Evolutionary conservation across 2,797 vertebrate genomes (phyloP), one percentile per base, ranked within the genome.

Genomic region (Trichosurus vulpecula): DNA sequence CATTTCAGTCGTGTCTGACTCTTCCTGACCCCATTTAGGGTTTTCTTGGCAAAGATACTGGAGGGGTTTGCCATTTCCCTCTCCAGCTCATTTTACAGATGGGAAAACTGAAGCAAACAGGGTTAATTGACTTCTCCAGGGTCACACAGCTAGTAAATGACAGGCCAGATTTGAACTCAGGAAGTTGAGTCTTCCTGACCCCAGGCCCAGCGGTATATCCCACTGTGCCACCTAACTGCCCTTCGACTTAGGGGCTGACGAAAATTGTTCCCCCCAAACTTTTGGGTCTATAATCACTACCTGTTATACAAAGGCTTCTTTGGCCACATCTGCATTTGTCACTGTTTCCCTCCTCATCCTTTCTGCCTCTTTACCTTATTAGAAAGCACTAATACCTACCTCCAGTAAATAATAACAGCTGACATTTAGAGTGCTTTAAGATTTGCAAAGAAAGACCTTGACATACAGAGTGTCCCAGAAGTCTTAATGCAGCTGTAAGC

Each of bases 241-340:
- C 29, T 4, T 91, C 3, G 27, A 41, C 25, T 2, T 54, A 6
- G 1, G 30, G 54, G 25, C 90, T 54, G 90, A 54, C 31, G 16
- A 6, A 55, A 53, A 27, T 74, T 11, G 1, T 95, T 95, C 93
- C 52, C 29, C 19, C 54, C 55, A 91, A 92, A 47, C 19, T 6
- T 94, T 90, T 53, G 31, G 58, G 29, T 31, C 0, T 0, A 0
- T 52, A 51, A 25, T 25, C 0, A 19, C 16, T 3, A 41, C 35
- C 47, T 92, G 8, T 66, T 95, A 47, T 92, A 53, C 51, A 92
- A 52, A 91, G 57, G 2, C 41, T 61, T 12, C 30, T 94, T 56
- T 2, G 35, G 74, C 29, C 19, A 25, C 31, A 58, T 25, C 81
- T 87, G 54, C n/a, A 8, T 56, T 54, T n/a, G 9, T 47, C 51